Percentiles rank a stretch among this genome's conserved stretches.
phyloP scores from a whole-genome alignment of 2,888 invertebrate genomes.

The Megaustenia siamemsis region DNA sequence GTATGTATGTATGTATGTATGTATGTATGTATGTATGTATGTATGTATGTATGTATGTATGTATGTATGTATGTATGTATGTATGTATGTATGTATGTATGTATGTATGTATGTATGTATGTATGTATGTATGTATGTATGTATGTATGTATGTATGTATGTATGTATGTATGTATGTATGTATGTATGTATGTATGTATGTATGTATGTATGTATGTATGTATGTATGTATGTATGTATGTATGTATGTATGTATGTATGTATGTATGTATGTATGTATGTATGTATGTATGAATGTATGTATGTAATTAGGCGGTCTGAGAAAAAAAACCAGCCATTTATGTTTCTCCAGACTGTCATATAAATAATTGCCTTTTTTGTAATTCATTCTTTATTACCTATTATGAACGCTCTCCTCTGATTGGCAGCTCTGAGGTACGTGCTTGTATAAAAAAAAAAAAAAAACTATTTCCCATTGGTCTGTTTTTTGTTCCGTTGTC shows the following conservation, averaged over 20 bases:
- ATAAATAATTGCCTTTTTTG: no score
- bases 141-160: conserved; percentile 16
- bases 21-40: conserved; percentile 10
- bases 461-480: no score
- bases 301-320: neutral
- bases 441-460: no score
- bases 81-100: conserved; percentile 10
- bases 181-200: conserved; percentile 40
- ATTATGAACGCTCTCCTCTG: no score
- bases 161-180: conserved; percentile 33
- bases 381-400: no score
- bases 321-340: no score
- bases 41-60: neutral
- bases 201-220: conserved; percentile 27
- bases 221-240: conserved; percentile 12
- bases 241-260: neutral
- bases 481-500: no score
- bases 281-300: conserved; percentile 12
- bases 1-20: neutral
- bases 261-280: conserved; percentile 12
- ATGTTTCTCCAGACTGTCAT: no score
- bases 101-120: neutral
- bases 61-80: neutral
- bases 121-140: conserved; percentile 16
- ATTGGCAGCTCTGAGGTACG: no score